Evolutionary conservation across 2,888 invertebrate genomes (phyloP), one percentile per base, ranked within the genome.

Genomic region (Tipula unca): DNA sequence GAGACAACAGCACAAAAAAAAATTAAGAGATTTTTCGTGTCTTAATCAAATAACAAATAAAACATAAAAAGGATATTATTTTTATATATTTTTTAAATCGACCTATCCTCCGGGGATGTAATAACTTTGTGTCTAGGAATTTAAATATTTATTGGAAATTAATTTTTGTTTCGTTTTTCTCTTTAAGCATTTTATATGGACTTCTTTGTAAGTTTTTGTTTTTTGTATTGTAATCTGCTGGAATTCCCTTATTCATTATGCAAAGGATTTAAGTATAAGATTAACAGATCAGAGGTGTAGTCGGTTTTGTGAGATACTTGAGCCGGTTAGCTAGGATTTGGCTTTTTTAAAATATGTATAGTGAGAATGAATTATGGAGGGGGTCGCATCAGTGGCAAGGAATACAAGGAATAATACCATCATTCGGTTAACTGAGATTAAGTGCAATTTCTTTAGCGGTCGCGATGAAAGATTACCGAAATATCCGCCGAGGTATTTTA

Each of bases 91-190:
- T 69, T 48, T 25, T 69, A 69, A 69, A 69, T 25, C 69, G 69
- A 25, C 69, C 69, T 69, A 69, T 25, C 69, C 69, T 69, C 25
- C 5, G 13, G 69, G 69, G 69, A 69, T 69, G 25, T 69, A 10
- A 69, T 69, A 69, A 69, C 69, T 69, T 69, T 69, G 69, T 69
- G 69, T 69, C 69, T 69, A 69, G 69, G 10, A 69, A 69, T 69
- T 69, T 69, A 69, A 69, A 69, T 69, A 69, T 69, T 69, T 69
- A 69, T 69, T 69, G 69, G 69, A 69, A 69, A 69, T 69, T 25
- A 69, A 69, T 69, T 48, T 48, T 20, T 69, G 10, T 25, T 69
- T 69, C 2, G 8, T 69, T 25, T 13, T 69, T 25, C 69, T 69
- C 25, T 0, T 25, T n/a, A n/a, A 69, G 25, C 20, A 25, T 69